phyloP scores from a whole-genome alignment of 2,113 vertebrate species.

The Cettia cetti region DNA sequence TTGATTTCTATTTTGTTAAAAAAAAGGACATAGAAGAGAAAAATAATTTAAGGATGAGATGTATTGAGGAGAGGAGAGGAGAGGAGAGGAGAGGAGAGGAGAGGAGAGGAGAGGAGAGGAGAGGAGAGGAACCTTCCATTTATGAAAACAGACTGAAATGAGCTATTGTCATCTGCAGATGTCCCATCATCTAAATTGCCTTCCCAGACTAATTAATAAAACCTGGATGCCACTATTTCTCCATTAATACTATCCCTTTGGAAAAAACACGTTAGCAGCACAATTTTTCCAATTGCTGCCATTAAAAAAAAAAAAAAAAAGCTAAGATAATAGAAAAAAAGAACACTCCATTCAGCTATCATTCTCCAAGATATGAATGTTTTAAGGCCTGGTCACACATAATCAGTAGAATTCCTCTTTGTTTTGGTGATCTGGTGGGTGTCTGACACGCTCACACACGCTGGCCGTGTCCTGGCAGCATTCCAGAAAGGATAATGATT shows the following conservation, averaged over 20 bases:
- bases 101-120: no score
- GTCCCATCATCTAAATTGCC: not conserved
- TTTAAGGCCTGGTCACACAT: not conserved
- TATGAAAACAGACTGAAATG: not conserved
- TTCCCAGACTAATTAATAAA: not conserved
- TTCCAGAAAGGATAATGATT: not conserved
- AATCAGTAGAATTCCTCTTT: not conserved
- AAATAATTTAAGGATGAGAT: not conserved
- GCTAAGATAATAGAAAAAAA: not conserved
- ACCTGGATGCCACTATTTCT: not conserved
- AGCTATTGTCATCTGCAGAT: not conserved
- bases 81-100: no score
- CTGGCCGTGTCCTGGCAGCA: not conserved
- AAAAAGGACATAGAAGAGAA: not conserved
- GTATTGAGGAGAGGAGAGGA: not conserved
- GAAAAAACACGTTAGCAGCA: not conserved
- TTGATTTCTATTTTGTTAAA: not conserved
- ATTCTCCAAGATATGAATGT: not conserved
- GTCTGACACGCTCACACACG: fast-evolving
- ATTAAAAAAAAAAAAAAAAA: not conserved
- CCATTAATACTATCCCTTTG: not conserved
- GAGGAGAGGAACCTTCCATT: not conserved
- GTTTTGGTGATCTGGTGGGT: not conserved
- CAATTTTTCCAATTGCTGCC: not conserved
- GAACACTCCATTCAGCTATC: not conserved